phyloP scores from a whole-genome alignment of 2,888 invertebrate species.

The Lydus trimaculatus region DNA sequence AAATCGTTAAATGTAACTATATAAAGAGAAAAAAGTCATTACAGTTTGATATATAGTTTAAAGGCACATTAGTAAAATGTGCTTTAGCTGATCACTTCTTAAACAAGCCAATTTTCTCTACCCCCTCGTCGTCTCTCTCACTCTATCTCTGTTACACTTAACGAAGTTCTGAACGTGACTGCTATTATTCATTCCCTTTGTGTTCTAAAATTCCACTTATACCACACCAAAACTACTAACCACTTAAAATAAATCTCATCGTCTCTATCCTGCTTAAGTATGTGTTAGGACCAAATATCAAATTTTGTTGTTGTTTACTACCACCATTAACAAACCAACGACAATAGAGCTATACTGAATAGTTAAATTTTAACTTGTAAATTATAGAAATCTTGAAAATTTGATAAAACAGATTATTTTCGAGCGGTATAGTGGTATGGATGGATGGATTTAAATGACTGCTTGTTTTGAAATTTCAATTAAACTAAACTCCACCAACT shows the following conservation, averaged over 20 bases:
- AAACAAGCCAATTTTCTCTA: slow-evolving; percentile 33
- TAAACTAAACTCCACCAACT: background rate
- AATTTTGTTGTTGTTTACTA: background rate
- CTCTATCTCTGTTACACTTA: background rate
- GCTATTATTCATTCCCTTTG: slow-evolving; percentile 25
- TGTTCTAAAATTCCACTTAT: slow-evolving; percentile 6
- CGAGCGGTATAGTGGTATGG: too few species aligned
- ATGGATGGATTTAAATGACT: background rate
- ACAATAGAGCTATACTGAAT: background rate
- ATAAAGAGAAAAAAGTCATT: slow-evolving; percentile 39
- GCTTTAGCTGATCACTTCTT: slow-evolving; percentile 42
- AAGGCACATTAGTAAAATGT: slow-evolving; percentile 41
- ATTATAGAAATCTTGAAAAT: background rate
- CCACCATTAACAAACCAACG: too few species aligned
- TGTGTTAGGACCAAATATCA: background rate
- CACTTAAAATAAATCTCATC: slow-evolving; percentile 6
- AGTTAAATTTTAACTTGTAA: background rate
- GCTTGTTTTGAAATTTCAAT: background rate
- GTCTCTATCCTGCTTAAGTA: background rate
- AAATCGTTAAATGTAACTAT: background rate
- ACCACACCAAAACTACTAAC: slow-evolving; percentile 1
- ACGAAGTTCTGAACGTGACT: slow-evolving; percentile 28
- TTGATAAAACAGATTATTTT: background rate
- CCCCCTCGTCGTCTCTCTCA: background rate
- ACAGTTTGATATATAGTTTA: slow-evolving; percentile 37